Evolutionary conservation across 37 sponge, comb jelly and placozoan species (phyloP).

Genomic region (Crambe crambe): DNA sequence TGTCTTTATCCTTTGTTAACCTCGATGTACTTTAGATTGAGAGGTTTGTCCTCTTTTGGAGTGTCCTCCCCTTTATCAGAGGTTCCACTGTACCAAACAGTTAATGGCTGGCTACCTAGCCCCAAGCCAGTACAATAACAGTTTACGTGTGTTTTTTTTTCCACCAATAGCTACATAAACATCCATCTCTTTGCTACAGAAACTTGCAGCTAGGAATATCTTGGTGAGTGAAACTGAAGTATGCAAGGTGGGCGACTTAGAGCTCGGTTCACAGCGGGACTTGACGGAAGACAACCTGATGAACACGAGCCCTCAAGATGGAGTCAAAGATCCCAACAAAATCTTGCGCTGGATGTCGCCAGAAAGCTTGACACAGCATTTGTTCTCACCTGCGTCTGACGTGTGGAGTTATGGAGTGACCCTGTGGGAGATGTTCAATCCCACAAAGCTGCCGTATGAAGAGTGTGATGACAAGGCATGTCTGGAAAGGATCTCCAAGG

Average conservation of each 20-base stretch:
- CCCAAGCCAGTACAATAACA: neutral
- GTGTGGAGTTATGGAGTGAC: conserved; percentile 65
- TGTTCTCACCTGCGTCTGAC: conserved; percentile 51
- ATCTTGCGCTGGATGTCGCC: conserved; percentile 56
- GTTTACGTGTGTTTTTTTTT: too few species aligned
- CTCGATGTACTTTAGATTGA: too few species aligned
- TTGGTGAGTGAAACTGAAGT: conserved; percentile 51
- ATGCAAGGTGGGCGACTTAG: conserved; percentile 73
- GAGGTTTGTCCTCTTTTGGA: too few species aligned
- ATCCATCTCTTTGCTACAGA: too few species aligned
- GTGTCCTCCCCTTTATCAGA: neutral
- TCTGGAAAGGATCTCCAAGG: neutral
- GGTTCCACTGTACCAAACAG: neutral
- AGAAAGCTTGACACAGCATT: conserved; percentile 23
- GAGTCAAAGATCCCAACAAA: neutral
- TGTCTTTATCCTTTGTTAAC: too few species aligned
- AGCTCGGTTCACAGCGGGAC: conserved; percentile 34
- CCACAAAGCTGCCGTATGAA: conserved; percentile 19
- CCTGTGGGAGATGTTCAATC: conserved; percentile 61
- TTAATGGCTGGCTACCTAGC: neutral
- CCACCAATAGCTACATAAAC: too few species aligned
- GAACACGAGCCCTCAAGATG: neutral
- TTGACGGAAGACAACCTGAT: neutral
- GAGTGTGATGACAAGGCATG: conserved; percentile 9
- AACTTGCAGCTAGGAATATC: conserved; percentile 70